phyloP scores from a whole-genome alignment of 2,113 vertebrate genomes.

The Mustela lutreola region DNA sequence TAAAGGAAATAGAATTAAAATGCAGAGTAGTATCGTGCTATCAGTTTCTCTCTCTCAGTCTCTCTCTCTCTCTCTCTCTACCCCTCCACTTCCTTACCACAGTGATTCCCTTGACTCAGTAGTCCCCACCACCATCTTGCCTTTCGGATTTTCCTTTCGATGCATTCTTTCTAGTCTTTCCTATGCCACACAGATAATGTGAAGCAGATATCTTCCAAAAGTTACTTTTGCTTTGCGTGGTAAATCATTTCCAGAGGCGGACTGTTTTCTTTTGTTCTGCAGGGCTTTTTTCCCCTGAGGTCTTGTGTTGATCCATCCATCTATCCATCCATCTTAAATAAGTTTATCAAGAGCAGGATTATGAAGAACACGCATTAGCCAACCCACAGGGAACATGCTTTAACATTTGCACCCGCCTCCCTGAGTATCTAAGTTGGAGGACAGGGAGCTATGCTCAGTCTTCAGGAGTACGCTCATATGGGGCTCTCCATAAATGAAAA shows the following conservation, averaged over 20 bases:
- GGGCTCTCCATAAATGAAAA: background rate
- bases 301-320: background rate
- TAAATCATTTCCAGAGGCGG: slow-evolving; percentile 63
- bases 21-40: background rate
- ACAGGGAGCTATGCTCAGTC: background rate
- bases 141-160: slow-evolving; percentile 33
- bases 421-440: background rate
- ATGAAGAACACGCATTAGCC: background rate
- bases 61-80: fast-evolving
- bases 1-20: slow-evolving; percentile 43
- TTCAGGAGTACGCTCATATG: background rate
- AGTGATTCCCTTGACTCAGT: slow-evolving; percentile 6
- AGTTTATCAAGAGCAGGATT: slow-evolving; percentile 27
- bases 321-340: background rate
- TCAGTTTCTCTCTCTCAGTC: background rate
- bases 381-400: background rate
- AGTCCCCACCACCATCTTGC: background rate
- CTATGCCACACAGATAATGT: slow-evolving; percentile 45
- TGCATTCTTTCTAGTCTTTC: slow-evolving; percentile 44
- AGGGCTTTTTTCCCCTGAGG: background rate
- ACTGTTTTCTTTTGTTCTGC: slow-evolving; percentile 57
- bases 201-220: slow-evolving; percentile 59
- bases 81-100: background rate
- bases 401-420: background rate
- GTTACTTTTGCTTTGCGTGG: slow-evolving; percentile 59